These are phyloP conservation scores for Trachythela sp. DNA, from an alignment of 64 coral and sea anemone species.

Conservation along the genomic window DNA sequence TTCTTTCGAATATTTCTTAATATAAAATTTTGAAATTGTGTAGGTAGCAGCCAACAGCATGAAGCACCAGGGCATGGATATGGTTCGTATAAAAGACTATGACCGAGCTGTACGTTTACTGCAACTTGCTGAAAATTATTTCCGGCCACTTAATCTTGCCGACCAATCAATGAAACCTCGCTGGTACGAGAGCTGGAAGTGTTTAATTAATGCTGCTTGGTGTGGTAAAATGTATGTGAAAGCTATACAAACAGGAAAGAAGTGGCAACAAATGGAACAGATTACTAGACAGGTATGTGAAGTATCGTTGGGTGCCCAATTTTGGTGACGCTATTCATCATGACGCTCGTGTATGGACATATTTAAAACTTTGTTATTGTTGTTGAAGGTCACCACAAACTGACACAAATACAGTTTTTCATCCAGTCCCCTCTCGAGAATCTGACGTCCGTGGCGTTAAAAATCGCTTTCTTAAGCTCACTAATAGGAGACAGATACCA, in stretches of 20 bases:
- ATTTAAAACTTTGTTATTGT: neutral
- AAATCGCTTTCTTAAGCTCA: no score
- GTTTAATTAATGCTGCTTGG: neutral
- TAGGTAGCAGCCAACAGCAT: neutral
- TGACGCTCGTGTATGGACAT: neutral
- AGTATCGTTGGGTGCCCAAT: no score
- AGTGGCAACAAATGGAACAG: neutral
- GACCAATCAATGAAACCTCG: neutral
- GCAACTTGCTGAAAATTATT: neutral
- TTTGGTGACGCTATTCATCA: no score
- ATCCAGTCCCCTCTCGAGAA: no score
- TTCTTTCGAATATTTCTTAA: neutral
- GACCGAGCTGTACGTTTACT: neutral
- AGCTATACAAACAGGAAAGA: neutral
- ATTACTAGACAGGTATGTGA: neutral
- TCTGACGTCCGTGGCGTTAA: no score
- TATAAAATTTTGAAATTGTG: neutral
- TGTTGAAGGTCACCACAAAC: no score
- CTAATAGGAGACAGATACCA: no score
- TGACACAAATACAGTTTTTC: no score
- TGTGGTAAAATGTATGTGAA: neutral
- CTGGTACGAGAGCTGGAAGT: neutral
- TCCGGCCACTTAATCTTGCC: neutral
- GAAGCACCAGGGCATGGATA: neutral
- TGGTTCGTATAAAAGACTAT: neutral